These are phyloP conservation scores for Drosophila sucinea DNA, from an alignment of 1,140 invertebrate genomes.

Conservation along the genomic window DNA sequence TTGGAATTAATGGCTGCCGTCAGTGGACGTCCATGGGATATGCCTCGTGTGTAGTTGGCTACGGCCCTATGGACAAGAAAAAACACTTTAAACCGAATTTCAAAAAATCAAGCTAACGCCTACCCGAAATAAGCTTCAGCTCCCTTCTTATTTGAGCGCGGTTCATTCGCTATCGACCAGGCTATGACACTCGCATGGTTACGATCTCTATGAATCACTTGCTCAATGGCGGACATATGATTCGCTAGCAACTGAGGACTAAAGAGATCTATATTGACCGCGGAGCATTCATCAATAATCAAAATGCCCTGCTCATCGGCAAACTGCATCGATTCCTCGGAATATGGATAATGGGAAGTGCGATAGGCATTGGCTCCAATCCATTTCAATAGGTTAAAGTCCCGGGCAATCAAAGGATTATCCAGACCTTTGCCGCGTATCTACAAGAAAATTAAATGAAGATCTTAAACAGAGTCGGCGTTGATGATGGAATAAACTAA, in stretches of 20 bases:
- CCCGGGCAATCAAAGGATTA: constrained; percentile 92
- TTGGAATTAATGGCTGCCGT: constrained; percentile 85
- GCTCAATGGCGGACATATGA: constrained; percentile 92
- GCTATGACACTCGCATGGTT: constrained; percentile 96
- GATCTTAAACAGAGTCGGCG: not conserved
- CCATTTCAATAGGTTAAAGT: constrained; percentile 97
- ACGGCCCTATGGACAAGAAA: constrained; percentile 70
- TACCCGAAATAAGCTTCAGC: constrained; percentile 94
- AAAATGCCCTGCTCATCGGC: constrained; percentile 97
- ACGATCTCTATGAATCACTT: constrained; percentile 95
- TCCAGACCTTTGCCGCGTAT: constrained; percentile 95
- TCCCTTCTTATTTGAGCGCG: constrained; percentile 86
- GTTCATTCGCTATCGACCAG: constrained; percentile 99
- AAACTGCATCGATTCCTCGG: constrained; percentile 97
- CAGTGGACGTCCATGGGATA: constrained; percentile 86
- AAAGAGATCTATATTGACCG: constrained; percentile 90
- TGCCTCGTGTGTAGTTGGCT: constrained; percentile 83
- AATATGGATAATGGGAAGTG: constrained; percentile 99
- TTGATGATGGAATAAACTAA: constrained; percentile 81
- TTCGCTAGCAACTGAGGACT: constrained; percentile 86
- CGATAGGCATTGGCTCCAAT: constrained; percentile 96
- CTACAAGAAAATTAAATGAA: constrained; percentile 82
- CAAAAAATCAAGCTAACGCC: constrained; percentile 53
- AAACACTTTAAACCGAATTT: not conserved
- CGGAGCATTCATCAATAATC: constrained; percentile 98